phyloP scores from a whole-genome alignment of 2,113 vertebrate genomes.

The Tachysurus vachellii region DNA sequence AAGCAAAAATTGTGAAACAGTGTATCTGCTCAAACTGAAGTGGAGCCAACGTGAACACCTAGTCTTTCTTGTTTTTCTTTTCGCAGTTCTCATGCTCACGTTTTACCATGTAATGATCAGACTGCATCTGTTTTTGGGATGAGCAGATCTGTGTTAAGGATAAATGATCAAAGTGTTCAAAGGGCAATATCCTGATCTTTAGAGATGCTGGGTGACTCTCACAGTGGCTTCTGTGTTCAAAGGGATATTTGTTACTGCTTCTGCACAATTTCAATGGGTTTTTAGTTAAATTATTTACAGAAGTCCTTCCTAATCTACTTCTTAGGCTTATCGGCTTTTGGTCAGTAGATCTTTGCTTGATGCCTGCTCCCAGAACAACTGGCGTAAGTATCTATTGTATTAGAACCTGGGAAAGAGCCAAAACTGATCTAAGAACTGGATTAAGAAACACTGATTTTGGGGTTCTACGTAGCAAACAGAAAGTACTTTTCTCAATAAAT shows the following conservation, averaged over 20 bases:
- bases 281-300: conserved; percentile 3
- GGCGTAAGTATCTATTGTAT: background rate
- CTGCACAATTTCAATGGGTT: background rate
- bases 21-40: background rate
- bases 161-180: background rate
- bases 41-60: background rate
- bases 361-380: background rate
- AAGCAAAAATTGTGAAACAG: background rate
- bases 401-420: background rate
- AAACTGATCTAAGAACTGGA: background rate
- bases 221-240: background rate
- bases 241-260: conserved; percentile 5
- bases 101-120: conserved; percentile 22
- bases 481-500: background rate
- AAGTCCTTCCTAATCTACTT: background rate
- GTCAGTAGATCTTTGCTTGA: background rate
- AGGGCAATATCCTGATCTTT: background rate
- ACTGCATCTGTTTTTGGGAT: background rate
- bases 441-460: background rate
- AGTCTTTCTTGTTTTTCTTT: background rate
- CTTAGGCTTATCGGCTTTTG: background rate
- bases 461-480: background rate
- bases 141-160: background rate
- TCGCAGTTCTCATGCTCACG: background rate
- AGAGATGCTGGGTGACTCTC: background rate